Base-by-base conservation (phyloP, 2,797 vertebrate species). In the Cercopithecus petaurista region DNA sequence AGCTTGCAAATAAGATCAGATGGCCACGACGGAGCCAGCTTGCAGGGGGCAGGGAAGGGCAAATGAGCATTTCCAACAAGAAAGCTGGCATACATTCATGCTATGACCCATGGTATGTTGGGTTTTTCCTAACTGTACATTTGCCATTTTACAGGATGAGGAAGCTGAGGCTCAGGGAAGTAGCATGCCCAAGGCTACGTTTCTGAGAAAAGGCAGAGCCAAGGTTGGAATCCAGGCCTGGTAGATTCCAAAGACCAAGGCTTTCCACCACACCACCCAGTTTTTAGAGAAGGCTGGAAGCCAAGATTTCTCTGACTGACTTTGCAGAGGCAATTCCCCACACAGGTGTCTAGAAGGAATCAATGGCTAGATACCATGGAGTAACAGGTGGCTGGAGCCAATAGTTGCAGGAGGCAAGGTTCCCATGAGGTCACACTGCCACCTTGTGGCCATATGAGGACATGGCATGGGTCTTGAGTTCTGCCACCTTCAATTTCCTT, bases 391-490 rank as follows among this genome's bases (percentile, higher is more conserved):
- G 36, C 36, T 6, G 8, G 28, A 50, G 36, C 33, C 64, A 75
- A 30, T 2, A 24, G 14, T 0, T 26, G 48, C 67, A 48, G 21
- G 10, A 80, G 39, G 61, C 41, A 61, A 94, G n/a, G 36, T 28
- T 15, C 52, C 57, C 4, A 0, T 33, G 59, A 13, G 59, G 88
- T 36, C 64, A 91, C 91, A 93, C 95, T 96, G 90, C 96, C 97
- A 92, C 83, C 97, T 96, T 19, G 90, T 97, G 97, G 96, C 64
- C 67, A 41, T 3, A 8, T n/a, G 13, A n/a, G 41, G 70, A 36
- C 21, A 85, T 14, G 2, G 41, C 92, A 67, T 30, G 87, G n/a
- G 30, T 52, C 77, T 64, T 91, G 33, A 26, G 17, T 73, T 57
- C 2, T 1, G 33, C 83, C 43, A 41, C 55, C 28, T 90, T 79